These are phyloP conservation scores for Leucoma salicis DNA, from an alignment of 2,888 invertebrate genomes.

Conservation along the genomic window DNA sequence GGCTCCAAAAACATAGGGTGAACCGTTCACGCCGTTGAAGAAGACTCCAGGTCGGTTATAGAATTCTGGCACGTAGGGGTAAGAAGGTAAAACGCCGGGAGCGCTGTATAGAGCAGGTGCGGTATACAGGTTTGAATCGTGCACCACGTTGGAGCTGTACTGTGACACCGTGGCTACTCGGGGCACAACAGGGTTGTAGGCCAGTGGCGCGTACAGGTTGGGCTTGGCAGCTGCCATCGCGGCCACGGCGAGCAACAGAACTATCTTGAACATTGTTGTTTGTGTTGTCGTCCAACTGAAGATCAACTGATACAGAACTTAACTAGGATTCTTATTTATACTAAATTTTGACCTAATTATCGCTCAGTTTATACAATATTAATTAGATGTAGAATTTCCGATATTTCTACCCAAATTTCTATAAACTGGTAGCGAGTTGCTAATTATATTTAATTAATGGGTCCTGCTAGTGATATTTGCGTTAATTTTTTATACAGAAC, in stretches of 20 bases:
- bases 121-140: conserved; percentile 9
- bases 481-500: too few relatives aligned
- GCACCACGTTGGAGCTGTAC: neutral
- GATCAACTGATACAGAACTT: conserved; percentile 64
- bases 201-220: conserved; percentile 47
- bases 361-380: neutral
- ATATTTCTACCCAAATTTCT: too few relatives aligned
- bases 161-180: conserved; percentile 10
- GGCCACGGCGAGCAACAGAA: conserved; percentile 83
- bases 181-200: conserved; percentile 45
- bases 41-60: neutral
- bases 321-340: conserved; percentile 71
- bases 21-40: neutral
- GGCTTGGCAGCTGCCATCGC: conserved; percentile 82
- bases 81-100: neutral
- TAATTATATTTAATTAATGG: too few relatives aligned
- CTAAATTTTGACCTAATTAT: conserved; percentile 7
- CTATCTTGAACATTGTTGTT: conserved; percentile 69
- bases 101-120: neutral
- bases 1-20: conserved; percentile 20
- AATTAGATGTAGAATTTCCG: too few relatives aligned
- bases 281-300: conserved; percentile 56
- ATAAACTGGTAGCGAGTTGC: too few relatives aligned
- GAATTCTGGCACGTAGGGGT: neutral
- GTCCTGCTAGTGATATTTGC: too few relatives aligned